phyloP scores from a whole-genome alignment of 2,113 vertebrate species.

The Poecilia latipinna region DNA sequence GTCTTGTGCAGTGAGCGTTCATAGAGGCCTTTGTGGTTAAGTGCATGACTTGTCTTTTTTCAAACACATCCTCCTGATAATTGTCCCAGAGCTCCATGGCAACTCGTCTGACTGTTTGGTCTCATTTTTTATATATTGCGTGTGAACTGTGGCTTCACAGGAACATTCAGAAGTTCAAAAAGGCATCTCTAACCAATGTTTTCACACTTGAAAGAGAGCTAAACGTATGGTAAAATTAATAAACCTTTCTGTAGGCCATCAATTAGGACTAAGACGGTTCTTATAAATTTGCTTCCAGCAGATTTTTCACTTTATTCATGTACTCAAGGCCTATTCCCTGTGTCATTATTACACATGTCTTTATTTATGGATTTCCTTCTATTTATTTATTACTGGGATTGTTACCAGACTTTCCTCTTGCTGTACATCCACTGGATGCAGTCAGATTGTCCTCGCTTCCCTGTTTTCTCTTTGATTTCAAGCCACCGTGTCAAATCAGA shows the following conservation, averaged over 20 bases:
- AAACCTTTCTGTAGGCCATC: not conserved
- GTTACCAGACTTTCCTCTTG: not conserved
- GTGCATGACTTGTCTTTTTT: not conserved
- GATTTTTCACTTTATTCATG: not conserved
- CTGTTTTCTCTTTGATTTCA: slow-evolving; percentile 25
- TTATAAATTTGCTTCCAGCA: not conserved
- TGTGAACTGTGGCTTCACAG: too few relatives aligned
- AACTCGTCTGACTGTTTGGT: not conserved
- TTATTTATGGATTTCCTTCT: not conserved
- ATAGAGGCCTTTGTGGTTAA: not conserved
- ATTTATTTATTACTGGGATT: not conserved
- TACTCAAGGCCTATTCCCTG: not conserved
- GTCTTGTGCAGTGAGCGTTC: not conserved
- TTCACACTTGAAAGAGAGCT: not conserved
- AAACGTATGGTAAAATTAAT: not conserved
- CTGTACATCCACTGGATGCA: slow-evolving; percentile 11
- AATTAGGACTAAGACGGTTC: not conserved
- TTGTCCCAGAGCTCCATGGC: not conserved
- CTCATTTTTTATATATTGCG: too few relatives aligned
- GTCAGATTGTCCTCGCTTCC: slow-evolving; percentile 36
- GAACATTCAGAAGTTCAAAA: too few relatives aligned
- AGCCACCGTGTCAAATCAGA: slow-evolving; percentile 60
- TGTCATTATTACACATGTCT: not conserved
- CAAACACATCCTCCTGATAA: too few relatives aligned
- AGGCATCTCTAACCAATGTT: too few relatives aligned